A percentile compares a stretch with the other conserved stretches of the same genome.
phyloP scores from a whole-genome alignment of 2,797 vertebrate genomes.

The Parotocinclus haroldoi region DNA sequence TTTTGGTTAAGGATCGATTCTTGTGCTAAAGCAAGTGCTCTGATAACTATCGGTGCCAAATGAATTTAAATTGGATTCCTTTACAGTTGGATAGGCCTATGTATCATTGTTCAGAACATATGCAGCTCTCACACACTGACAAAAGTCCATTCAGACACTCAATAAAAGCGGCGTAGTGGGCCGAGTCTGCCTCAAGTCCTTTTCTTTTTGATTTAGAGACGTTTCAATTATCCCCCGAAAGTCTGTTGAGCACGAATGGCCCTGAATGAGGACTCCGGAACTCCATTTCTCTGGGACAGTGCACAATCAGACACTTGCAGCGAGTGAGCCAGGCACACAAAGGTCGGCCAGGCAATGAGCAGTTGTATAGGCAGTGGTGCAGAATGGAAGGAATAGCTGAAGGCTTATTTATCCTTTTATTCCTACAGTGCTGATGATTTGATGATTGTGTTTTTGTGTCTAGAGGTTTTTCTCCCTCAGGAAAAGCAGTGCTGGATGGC shows the following conservation, averaged over 20 bases:
- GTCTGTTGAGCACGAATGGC: constrained; percentile 14
- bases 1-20: neutral
- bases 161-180: constrained; percentile 18
- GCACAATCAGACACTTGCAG: constrained; percentile 16
- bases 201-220: constrained; percentile 32
- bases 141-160: constrained; percentile 38
- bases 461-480: neutral
- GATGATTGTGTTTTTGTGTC: neutral
- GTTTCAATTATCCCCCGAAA: constrained; percentile 44
- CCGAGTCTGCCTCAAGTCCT: constrained; percentile 13
- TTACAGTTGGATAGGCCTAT: constrained; percentile 2
- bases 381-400: neutral
- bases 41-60: neutral
- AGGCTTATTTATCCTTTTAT: constrained; percentile 4
- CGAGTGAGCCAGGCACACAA: constrained; percentile 5
- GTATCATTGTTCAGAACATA: constrained; percentile 5
- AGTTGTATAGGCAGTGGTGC: neutral
- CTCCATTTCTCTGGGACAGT: constrained; percentile 9
- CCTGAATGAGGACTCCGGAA: constrained; percentile 25
- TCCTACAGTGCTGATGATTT: neutral
- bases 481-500: neutral
- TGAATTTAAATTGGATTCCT: neutral
- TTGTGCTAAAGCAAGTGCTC: neutral
- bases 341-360: constrained; percentile 8
- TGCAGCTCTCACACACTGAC: constrained; percentile 26